Evolutionary conservation across 1,140 invertebrate species (phyloP).

Genomic region (Aphaenogaster ashmeadi): DNA sequence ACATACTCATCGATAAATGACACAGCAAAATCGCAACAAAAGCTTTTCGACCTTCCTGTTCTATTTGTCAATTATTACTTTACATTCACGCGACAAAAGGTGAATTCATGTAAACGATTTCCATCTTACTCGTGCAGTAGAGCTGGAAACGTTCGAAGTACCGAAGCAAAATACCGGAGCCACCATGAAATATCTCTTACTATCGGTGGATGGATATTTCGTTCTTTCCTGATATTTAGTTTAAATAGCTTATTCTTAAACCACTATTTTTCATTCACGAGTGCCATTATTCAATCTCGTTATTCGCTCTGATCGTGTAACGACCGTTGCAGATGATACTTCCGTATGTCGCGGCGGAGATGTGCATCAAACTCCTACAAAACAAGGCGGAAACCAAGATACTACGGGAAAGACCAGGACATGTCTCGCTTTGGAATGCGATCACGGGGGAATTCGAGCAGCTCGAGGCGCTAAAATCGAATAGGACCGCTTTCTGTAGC

Average conservation of each 20-base stretch:
- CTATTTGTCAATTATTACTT: slow-evolving; percentile 57
- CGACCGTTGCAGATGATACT: slow-evolving; percentile 37
- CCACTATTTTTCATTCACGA: not conserved
- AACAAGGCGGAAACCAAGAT: slow-evolving; percentile 18
- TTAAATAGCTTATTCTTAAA: not conserved
- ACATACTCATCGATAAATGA: slow-evolving; percentile 9
- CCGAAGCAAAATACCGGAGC: not conserved
- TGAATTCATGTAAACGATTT: slow-evolving; percentile 2
- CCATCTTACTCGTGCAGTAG: not conserved
- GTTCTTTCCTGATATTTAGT: not conserved
- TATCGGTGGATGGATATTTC: slow-evolving; percentile 17
- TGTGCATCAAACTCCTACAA: slow-evolving; percentile 65
- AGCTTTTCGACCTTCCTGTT: not conserved
- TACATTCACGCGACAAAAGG: slow-evolving; percentile 17
- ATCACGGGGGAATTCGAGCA: slow-evolving; percentile 63
- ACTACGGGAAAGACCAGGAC: slow-evolving; percentile 36
- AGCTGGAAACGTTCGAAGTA: not conserved
- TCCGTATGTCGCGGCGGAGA: slow-evolving; percentile 26
- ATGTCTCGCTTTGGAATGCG: slow-evolving; percentile 66
- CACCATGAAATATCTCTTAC: slow-evolving; percentile 42
- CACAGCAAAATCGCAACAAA: not conserved
- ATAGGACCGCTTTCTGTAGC: slow-evolving; percentile 69
- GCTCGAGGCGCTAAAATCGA: slow-evolving; percentile 68
- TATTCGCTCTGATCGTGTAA: not conserved
- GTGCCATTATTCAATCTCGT: not conserved